Conservation (phyloP, 2,797 vertebrate species). For the Champsocephalus esox region DNA sequence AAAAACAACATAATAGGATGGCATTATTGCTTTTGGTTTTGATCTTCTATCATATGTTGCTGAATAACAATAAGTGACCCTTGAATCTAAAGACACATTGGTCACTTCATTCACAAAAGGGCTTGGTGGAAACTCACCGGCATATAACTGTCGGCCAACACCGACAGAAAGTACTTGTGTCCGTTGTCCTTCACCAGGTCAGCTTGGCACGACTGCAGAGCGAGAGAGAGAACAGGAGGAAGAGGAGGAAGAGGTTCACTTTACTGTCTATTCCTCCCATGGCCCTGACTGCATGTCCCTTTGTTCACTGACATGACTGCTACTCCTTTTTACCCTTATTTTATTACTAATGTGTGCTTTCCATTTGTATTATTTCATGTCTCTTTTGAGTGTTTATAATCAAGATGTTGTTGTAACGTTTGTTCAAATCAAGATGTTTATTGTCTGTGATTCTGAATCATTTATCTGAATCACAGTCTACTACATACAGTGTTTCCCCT, state of each 20-base stretch:
- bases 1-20: no score
- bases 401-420: no score
- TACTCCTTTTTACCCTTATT: no score
- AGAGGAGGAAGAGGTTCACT: constrained; percentile 5
- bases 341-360: no score
- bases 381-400: background rate
- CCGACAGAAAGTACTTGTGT: constrained; percentile 98
- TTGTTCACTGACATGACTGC: no score
- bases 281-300: background rate
- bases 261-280: constrained; percentile 7
- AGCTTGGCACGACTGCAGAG: constrained; percentile 93
- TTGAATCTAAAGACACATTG: no score
- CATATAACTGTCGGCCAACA: constrained; percentile 97
- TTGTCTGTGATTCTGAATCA: background rate
- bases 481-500: background rate
- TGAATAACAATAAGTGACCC: no score
- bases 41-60: no score
- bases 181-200: constrained; percentile 98
- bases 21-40: no score
- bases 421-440: background rate
- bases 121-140: constrained; percentile 87
- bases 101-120: background rate
- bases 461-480: background rate
- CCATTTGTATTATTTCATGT: no score
- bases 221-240: background rate